Evolutionary conservation across 2,113 vertebrate genomes (phyloP).

Genomic region (Ctenomys sociabilis): DNA sequence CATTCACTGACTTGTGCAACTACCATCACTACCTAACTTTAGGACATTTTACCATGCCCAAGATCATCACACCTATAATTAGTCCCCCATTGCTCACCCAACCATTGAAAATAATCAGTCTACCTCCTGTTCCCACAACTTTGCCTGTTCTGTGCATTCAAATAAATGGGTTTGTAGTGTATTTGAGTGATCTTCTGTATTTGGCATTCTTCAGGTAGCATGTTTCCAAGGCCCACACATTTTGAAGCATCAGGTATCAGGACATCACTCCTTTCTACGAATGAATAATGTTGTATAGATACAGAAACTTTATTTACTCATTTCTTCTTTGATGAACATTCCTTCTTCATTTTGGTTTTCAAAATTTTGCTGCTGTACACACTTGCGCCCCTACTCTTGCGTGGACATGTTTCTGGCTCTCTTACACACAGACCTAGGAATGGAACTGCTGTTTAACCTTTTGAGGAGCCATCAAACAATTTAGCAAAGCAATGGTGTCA

Average conservation of each 20-base stretch:
- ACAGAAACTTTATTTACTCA: neutral
- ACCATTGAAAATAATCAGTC: neutral
- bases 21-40: neutral
- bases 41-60: neutral
- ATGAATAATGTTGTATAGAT: neutral
- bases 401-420: neutral
- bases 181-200: neutral
- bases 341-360: neutral
- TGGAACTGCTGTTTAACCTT: neutral
- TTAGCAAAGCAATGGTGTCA: neutral
- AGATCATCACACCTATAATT: neutral
- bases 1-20: neutral
- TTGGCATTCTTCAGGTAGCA: neutral
- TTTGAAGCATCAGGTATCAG: neutral
- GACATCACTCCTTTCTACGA: neutral
- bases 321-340: neutral
- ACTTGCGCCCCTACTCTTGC: neutral
- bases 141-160: neutral
- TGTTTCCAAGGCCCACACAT: neutral
- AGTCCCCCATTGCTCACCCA: neutral
- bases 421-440: neutral
- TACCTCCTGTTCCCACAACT: neutral
- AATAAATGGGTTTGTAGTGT: neutral
- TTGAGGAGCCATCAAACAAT: neutral
- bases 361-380: neutral